Base-by-base conservation (phyloP, 1,140 invertebrate species). In the Phthorimaea operculella region DNA sequence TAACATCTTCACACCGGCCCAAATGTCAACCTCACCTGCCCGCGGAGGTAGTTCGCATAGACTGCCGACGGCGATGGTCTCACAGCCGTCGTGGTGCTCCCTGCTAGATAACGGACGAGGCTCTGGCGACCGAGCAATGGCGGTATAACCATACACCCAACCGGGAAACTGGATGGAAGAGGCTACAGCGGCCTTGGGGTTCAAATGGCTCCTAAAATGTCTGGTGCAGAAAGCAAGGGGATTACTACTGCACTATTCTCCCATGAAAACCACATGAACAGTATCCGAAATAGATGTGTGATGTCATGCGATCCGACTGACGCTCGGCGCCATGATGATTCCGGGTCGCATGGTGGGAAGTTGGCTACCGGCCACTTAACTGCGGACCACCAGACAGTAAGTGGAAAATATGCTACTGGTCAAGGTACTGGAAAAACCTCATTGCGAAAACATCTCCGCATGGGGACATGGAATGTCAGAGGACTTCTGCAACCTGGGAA, bases 71-170 rank as follows among this genome's bases (percentile, higher is more conserved):
- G n/a, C n/a, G n/a, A n/a, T n/a, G n/a, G n/a, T n/a, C n/a, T n/a
- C n/a, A n/a, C n/a, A n/a, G n/a, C n/a, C n/a, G n/a, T n/a, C 53
- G 53, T 17, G 53, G 39, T 54, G 52, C 52, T 54, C 52, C 52
- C 52, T 54, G 52, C 52, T 54, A 33, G 52, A 47, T 17, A 54
- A 54, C 52, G 21, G 42, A 54, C 52, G 42, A 33, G 52, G 52
- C 52, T 47, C 52, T 54, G 52, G 44, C 52, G 52, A 54, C 52
- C 52, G 52, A 54, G 52, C 42, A 47, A 54, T 54, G 52, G 52
- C 52, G 53, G 53, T 49, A 55, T 49, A 55, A 34, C 53, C 53
- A 55, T 55, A 17, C 33, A n/a, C 53, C 39, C n/a, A 16, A 1
- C 45, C 11, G 33, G 53, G 44, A 0, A 55, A 49, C 53, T 12